phyloP scores from a whole-genome alignment of 37 sponge, comb jelly and placozoan genomes.

The Ephydatia muelleri region DNA sequence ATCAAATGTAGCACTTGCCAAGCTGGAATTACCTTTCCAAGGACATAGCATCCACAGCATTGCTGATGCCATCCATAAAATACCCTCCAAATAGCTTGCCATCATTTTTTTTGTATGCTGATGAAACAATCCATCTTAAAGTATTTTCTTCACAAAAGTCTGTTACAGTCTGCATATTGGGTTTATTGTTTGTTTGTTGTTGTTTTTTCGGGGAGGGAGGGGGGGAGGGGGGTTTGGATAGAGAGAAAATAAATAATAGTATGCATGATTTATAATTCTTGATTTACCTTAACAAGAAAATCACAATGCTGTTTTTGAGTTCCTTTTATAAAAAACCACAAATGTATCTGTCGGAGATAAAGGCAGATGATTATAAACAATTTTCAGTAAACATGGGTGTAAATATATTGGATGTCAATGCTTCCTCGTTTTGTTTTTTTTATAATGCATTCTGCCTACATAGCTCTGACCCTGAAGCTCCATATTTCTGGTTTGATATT shows the following conservation, averaged over 20 bases:
- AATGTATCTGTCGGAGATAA: background rate
- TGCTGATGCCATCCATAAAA: slow-evolving; percentile 42
- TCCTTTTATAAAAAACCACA: slow-evolving; percentile 37
- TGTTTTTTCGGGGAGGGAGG: too few relatives aligned
- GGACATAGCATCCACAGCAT: slow-evolving; percentile 40
- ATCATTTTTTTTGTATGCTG: slow-evolving; percentile 46
- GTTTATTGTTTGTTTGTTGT: too few relatives aligned
- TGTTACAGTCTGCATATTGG: background rate
- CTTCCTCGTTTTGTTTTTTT: too few relatives aligned
- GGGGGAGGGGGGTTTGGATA: too few relatives aligned
- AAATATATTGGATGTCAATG: background rate
- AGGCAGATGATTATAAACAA: too few relatives aligned
- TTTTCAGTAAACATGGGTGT: background rate
- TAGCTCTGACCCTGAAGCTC: too few relatives aligned
- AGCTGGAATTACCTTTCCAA: background rate
- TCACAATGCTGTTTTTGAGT: background rate
- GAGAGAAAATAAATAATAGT: background rate
- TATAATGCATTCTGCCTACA: too few relatives aligned
- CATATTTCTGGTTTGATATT: too few relatives aligned
- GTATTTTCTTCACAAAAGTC: background rate
- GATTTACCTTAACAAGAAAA: background rate
- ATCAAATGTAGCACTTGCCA: too few relatives aligned
- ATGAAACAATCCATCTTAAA: background rate
- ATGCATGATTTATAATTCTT: background rate
- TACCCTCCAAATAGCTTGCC: slow-evolving; percentile 39